These are phyloP conservation scores for Scleropages formosus DNA, from an alignment of 2,797 vertebrate species.

Conservation along the genomic window DNA sequence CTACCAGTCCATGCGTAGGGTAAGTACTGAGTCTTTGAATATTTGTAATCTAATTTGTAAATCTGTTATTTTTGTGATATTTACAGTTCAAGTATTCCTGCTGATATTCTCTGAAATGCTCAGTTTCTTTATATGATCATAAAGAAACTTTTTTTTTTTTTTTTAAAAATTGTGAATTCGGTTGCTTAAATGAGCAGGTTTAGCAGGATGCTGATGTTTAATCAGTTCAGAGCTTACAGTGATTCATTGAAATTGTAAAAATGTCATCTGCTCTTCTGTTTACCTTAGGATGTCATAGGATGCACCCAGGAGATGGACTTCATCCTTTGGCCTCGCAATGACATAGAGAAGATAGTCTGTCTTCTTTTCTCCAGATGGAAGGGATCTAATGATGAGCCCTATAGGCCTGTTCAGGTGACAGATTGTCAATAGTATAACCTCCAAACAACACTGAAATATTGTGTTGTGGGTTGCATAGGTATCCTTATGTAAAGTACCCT, in stretches of 20 bases:
- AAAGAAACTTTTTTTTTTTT: too few species aligned
- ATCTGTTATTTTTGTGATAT: not conserved
- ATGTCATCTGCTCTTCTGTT: not conserved
- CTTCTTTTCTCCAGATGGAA: slow-evolving; percentile 99
- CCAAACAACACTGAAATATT: too few species aligned
- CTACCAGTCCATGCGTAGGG: slow-evolving; percentile 99
- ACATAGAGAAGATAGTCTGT: slow-evolving; percentile 99
- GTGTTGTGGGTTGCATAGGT: too few species aligned
- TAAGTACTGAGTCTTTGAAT: slow-evolving; percentile 56
- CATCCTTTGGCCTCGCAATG: slow-evolving; percentile 99
- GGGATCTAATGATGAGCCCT: slow-evolving; percentile 94
- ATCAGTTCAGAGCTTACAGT: too few species aligned
- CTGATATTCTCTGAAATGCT: too few species aligned
- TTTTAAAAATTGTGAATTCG: not conserved
- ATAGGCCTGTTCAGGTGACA: slow-evolving; percentile 96
- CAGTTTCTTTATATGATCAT: too few species aligned
- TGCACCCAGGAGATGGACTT: slow-evolving; percentile 99
- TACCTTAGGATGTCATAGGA: slow-evolving; percentile 88
- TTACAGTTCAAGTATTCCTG: too few species aligned
- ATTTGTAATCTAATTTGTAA: not conserved
- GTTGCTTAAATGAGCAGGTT: not conserved
- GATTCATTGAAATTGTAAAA: too few species aligned
- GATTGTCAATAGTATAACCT: not conserved
- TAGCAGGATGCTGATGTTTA: not conserved
- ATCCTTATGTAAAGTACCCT: too few species aligned